A percentile compares a stretch with the other conserved stretches of the same genome.
These are phyloP conservation scores for Clinocottus analis DNA, from an alignment of 2,113 vertebrate species.

Conservation along the genomic window DNA sequence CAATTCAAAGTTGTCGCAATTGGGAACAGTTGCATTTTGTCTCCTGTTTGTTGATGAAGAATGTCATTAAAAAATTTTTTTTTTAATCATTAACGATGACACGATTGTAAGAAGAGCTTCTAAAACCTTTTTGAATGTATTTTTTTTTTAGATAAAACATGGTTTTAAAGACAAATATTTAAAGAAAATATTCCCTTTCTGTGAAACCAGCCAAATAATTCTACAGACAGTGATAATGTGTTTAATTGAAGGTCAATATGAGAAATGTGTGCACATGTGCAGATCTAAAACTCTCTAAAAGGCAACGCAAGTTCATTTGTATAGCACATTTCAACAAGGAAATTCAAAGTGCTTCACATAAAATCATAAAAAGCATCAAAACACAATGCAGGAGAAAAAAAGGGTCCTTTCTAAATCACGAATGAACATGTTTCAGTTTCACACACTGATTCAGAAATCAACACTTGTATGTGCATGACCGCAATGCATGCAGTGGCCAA, in stretches of 20 bases:
- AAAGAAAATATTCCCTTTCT: background rate
- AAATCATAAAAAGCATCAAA: no score
- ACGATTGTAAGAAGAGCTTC: background rate
- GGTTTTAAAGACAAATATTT: background rate
- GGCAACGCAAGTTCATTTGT: no score
- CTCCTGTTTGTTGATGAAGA: background rate
- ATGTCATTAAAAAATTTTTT: conserved; percentile 20
- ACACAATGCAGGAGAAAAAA: no score
- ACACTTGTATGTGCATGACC: conserved; percentile 77
- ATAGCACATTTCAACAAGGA: no score
- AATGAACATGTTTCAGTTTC: conserved; percentile 43
- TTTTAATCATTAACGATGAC: background rate
- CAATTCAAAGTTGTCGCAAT: conserved; percentile 10
- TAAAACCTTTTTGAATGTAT: background rate
- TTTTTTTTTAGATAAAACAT: background rate
- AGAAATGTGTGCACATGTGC: background rate
- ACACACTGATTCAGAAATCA: conserved; percentile 66
- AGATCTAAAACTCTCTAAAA: background rate
- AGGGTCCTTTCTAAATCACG: background rate
- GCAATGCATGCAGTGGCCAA: conserved; percentile 61
- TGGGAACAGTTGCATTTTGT: background rate
- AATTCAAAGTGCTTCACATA: no score
- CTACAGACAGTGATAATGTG: background rate
- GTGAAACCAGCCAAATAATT: background rate
- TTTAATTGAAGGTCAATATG: background rate